phyloP scores from a whole-genome alignment of 2,113 vertebrate species.

The Odontophorus gujanensis region DNA sequence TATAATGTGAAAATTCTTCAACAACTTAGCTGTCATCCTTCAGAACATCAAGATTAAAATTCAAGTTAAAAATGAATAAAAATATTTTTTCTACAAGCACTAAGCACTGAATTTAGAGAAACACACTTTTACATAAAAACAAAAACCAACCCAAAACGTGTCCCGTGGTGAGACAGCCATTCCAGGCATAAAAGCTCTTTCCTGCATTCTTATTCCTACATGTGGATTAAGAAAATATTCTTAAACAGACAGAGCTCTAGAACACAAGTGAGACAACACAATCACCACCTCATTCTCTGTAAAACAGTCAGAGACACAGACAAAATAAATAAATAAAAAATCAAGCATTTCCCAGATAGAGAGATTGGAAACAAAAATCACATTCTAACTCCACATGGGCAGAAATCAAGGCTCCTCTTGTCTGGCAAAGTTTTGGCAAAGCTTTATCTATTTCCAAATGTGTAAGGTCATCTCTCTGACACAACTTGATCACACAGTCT shows the following conservation, averaged over 20 bases:
- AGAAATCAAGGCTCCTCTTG: background rate
- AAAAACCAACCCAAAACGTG: background rate
- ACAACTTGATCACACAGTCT: background rate
- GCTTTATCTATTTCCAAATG: background rate
- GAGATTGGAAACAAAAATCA: background rate
- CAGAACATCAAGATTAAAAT: background rate
- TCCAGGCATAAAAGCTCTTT: constrained; percentile 9
- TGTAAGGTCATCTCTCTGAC: background rate
- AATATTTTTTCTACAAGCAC: background rate
- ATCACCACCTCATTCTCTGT: background rate
- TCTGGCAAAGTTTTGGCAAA: background rate
- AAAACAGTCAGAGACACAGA: background rate
- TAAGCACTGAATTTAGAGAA: background rate
- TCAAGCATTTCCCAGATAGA: background rate
- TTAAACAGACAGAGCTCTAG: background rate
- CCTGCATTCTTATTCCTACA: background rate
- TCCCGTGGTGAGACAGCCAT: background rate
- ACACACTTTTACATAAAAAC: accelerated
- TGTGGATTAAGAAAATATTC: background rate
- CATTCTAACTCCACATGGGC: background rate
- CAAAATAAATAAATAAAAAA: background rate
- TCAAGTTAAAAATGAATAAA: background rate
- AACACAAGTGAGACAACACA: background rate
- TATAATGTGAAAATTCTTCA: background rate
- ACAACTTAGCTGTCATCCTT: background rate